Conservation (phyloP, 1,140 invertebrate genomes). For the Adelges cooleyi region DNA sequence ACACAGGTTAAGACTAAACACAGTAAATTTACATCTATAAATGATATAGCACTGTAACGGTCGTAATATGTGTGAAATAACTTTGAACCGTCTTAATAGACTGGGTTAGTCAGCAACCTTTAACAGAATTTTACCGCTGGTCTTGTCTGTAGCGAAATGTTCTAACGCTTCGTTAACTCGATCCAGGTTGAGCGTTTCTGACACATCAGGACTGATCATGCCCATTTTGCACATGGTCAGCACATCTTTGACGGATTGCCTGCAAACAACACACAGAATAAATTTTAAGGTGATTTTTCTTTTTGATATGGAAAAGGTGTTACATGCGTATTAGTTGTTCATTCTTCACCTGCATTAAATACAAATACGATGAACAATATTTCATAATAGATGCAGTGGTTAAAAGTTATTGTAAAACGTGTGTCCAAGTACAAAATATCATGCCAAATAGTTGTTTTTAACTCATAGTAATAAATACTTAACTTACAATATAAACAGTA, state of each 20-base stretch:
- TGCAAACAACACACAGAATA: constrained; percentile 32
- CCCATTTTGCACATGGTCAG: constrained; percentile 42
- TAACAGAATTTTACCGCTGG: constrained; percentile 41
- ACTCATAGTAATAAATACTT: too few relatives aligned
- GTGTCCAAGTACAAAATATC: neutral
- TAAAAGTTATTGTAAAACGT: neutral
- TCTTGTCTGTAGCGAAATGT: constrained; percentile 38
- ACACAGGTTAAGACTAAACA: too few relatives aligned
- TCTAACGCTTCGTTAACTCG: constrained; percentile 41
- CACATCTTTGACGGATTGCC: constrained; percentile 40
- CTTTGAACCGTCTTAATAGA: too few relatives aligned
- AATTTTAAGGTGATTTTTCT: too few relatives aligned
- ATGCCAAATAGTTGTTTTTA: too few relatives aligned
- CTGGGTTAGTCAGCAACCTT: too few relatives aligned
- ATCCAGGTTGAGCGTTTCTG: constrained; percentile 38
- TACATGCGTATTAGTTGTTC: neutral
- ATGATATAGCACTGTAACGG: too few relatives aligned
- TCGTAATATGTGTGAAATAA: too few relatives aligned
- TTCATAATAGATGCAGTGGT: neutral
- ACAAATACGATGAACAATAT: neutral
- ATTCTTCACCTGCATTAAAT: neutral
- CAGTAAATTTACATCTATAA: too few relatives aligned
- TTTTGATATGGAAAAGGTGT: too few relatives aligned
- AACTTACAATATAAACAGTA: too few relatives aligned
- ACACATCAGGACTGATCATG: constrained; percentile 39